A percentile compares a stretch with the other conserved stretches of the same genome.
Evolutionary conservation across 2,797 vertebrate species (phyloP).

Genomic region (Threskiornis aethiopicus): DNA sequence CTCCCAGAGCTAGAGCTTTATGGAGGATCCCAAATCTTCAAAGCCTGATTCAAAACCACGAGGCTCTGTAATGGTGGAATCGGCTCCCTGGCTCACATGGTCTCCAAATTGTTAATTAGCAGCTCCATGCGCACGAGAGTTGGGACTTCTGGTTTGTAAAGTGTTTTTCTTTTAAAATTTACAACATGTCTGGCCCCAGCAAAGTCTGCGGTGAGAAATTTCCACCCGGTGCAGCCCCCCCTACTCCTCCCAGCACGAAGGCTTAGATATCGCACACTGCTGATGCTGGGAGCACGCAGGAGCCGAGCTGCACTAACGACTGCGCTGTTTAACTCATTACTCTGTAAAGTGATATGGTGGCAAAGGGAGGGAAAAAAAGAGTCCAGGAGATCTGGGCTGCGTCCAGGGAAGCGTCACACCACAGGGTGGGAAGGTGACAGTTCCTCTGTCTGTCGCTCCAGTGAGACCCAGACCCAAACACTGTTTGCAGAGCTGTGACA

Average conservation of each 20-base stretch:
- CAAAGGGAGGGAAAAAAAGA: neutral
- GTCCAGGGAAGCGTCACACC: neutral
- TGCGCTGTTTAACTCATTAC: neutral
- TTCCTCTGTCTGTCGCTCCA: neutral
- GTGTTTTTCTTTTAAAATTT: slow-evolving; percentile 63
- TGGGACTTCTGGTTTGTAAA: slow-evolving; percentile 49
- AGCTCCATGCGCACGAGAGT: neutral
- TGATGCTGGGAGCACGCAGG: neutral
- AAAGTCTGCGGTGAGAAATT: slow-evolving; percentile 47
- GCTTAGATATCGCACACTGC: neutral
- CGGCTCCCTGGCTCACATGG: neutral
- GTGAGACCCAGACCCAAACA: fast-evolving
- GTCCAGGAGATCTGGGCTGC: neutral
- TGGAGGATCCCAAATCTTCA: neutral
- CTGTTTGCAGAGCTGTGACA: fast-evolving
- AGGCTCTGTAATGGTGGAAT: neutral
- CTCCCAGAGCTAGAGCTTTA: fast-evolving
- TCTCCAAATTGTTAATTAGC: slow-evolving; percentile 28
- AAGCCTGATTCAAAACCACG: neutral
- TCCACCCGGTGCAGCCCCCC: neutral
- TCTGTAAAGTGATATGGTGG: neutral
- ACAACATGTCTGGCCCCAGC: slow-evolving; percentile 57
- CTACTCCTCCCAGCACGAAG: neutral
- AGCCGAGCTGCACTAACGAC: neutral
- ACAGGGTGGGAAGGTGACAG: neutral